Evolutionary conservation across 2,113 vertebrate species (phyloP), one percentile per base, ranked within the genome.

Genomic region (Phyllostomus hastatus): DNA sequence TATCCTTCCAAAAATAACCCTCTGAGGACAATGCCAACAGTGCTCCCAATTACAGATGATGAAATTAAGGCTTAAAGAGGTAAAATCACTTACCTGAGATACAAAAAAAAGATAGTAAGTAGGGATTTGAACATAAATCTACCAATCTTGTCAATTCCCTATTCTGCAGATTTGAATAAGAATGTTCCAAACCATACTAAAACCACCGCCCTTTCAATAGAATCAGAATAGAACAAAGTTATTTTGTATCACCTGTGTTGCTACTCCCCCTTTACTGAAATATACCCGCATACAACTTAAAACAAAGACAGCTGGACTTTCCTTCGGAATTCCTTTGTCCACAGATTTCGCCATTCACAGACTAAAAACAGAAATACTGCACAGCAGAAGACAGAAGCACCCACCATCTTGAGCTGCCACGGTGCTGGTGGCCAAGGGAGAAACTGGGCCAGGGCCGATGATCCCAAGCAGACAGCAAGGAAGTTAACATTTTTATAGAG

Each of bases 401-500:
- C 54, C 64, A 82, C 86, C 69, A 66, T 57, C 10, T n/a, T 75
- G 9, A 92, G 84, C 61, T 79, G 43, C 35, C 66, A 67, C n/a
- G 31, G 35, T 14, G 26, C 46, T 57, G 52, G 61, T 93, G 46
- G 52, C 24, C 50, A 28, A 93, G 54, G 85, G 46, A 70, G 12
- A 91, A 43, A 79, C 83, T 28, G 70, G 24, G 54, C 54, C 24
- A n/a, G 46, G 20, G 43, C 54, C n/a, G 67, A 72, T 2, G 57
- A 66, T 43, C 17, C 5, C 50, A 72, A 91, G 69, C 24, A 92
- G 48, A 89, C 5, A 8, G 70, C 54, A 64, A 59, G 48, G 76
- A 96, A 95, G 22, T 75, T 94, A 64, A 79, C 24, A 79, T 69
- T 75, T 96, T 92, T 89, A 83, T 15, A 88, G 64, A n/a, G 80